Evolutionary conservation across 2,797 vertebrate species (phyloP).

Genomic region (Diplodus puntazzo): DNA sequence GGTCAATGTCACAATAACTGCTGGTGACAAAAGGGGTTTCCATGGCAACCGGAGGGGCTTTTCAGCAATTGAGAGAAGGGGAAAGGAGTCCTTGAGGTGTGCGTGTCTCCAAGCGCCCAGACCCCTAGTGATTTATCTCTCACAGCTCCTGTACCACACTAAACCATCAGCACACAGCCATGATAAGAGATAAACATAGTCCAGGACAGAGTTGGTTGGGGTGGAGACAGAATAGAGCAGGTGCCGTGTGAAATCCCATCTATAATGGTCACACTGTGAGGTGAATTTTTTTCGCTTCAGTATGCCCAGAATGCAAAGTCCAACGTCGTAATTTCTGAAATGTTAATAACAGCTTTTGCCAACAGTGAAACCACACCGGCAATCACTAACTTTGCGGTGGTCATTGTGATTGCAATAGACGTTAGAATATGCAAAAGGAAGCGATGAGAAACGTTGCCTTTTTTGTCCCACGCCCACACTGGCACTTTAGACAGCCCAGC

Average conservation of each 20-base stretch:
- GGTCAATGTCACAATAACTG: constrained; percentile 79
- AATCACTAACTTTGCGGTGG: constrained; percentile 31
- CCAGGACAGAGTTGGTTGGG: constrained; percentile 29
- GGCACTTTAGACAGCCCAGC: constrained; percentile 52
- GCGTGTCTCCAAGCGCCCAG: constrained; percentile 57
- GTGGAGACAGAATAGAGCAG: constrained; percentile 34
- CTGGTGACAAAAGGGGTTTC: constrained; percentile 72
- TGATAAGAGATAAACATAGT: constrained; percentile 63
- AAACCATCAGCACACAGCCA: constrained; percentile 64
- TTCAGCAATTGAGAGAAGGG: constrained; percentile 54
- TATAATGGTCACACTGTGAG: constrained; percentile 17
- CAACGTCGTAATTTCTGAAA: constrained; percentile 47
- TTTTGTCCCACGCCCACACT: constrained; percentile 50
- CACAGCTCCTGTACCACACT: constrained; percentile 46
- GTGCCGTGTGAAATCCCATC: constrained; percentile 35
- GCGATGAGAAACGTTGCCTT: constrained; percentile 23
- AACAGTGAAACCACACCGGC: constrained; percentile 34
- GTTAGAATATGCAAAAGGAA: constrained; percentile 33
- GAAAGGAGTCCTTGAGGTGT: constrained; percentile 56
- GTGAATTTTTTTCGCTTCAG: constrained; percentile 9
- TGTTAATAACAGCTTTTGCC: constrained; percentile 47
- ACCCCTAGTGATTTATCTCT: constrained; percentile 70
- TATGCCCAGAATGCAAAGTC: constrained; percentile 20
- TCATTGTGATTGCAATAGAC: constrained; percentile 33
- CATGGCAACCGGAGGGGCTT: constrained; percentile 62